Evolutionary conservation across 1,140 invertebrate species (phyloP).

Genomic region (Tribolium castaneum): DNA sequence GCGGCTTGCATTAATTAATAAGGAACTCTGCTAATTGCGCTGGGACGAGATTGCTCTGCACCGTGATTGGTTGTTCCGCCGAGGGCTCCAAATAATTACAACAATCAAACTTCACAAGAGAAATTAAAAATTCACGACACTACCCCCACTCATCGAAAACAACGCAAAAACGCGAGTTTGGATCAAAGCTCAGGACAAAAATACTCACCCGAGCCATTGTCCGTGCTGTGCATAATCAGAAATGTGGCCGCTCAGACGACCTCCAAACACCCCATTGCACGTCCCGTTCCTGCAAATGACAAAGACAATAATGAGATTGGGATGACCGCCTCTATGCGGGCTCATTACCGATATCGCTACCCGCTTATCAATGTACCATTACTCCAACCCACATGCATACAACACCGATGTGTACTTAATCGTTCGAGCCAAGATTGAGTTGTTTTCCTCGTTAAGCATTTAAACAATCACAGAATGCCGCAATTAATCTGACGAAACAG

Average conservation of each 20-base stretch:
- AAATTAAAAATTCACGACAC: constrained; percentile 1
- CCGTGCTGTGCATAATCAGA: constrained; percentile 62
- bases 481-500: constrained; percentile 10
- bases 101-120: constrained; percentile 50
- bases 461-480: constrained; percentile 13
- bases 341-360: constrained; percentile 51
- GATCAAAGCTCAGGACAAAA: not conserved
- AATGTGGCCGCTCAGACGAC: constrained; percentile 35
- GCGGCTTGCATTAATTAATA: constrained; percentile 64
- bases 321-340: constrained; percentile 45
- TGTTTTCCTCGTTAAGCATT: not conserved
- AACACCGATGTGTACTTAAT: constrained; percentile 12
- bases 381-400: constrained; percentile 1
- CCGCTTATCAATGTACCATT: constrained; percentile 25
- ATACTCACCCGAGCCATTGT: constrained; percentile 62
- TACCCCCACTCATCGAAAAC: not conserved
- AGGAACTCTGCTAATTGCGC: constrained; percentile 63
- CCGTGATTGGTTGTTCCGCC: constrained; percentile 54
- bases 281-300: constrained; percentile 31
- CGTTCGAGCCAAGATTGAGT: not conserved
- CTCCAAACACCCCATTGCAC: constrained; percentile 32
- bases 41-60: constrained; percentile 57
- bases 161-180: too few species aligned
- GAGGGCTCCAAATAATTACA: constrained; percentile 55
- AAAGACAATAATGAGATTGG: constrained; percentile 21